Base-by-base conservation (phyloP, 2,888 invertebrate genomes). In the Pelosia muscerda region DNA sequence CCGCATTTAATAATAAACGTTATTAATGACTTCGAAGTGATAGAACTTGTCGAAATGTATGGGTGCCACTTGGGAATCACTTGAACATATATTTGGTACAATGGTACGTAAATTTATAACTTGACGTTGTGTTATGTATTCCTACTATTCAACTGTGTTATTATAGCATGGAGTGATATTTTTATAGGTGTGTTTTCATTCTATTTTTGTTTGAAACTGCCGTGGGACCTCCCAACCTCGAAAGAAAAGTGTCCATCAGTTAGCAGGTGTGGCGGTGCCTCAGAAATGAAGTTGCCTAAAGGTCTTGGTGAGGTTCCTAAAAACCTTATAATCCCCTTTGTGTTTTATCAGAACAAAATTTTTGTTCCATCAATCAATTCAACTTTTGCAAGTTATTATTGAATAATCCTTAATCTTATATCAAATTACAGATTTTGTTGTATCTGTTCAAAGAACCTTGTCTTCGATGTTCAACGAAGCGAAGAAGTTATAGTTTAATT, bases 401-500 rank as follows among this genome's bases (percentile, higher is more conserved):
- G 15, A 42, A 42, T 60, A 25, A 61, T 28, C 19, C 8, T 49
- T 59, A 8, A 26, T 8, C 6, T 31, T 22, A 34, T n/a, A 59
- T 25, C 34, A 11, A 42, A 8, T 34, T 25, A 8, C 31, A 11
- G 19, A n/a, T 26, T 22, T 63, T 56, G 56, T 56, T 31, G n/a
- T 66, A 9, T 22, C 25, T 56, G 2, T 55, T 42, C 49, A 61
- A 54, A 55, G 49, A 34, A 25, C 2, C 53, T 53, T 53, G 23
- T 25, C 53, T 53, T 53, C 31, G 19, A 25, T n/a, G 23, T 60
- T 34, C n/a, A 31, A 53, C 34, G 53, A 59, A 49, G n/a, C 13
- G 60, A 60, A 53, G 26, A 28, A 66, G 49, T 59, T 58, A 49
- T 23, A 42, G 54, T 26, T 61, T 28, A 61, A 66, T 66, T 38